Evolutionary conservation across 2,797 vertebrate species (phyloP), one percentile per base, ranked within the genome.

Genomic region (Trematomus bernacchii): DNA sequence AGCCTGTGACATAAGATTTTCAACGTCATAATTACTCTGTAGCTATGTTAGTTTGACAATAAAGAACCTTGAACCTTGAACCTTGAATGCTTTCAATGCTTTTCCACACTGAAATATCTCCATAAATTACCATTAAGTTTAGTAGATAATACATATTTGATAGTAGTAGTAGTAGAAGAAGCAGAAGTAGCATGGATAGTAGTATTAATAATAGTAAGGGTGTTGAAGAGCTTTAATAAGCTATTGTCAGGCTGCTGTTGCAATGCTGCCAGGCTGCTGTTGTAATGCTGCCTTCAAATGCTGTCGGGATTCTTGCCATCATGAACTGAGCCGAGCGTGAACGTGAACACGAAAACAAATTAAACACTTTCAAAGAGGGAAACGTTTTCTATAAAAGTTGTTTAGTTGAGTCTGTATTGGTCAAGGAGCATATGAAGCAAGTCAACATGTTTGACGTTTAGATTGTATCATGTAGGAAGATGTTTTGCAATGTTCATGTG

Each of bases 191-290:
- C 6, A 37, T 27, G 4, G 3, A n/a, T n/a, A n/a, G 33, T 9
- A 37, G 33, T 37, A 37, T 37, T 37, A 37, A 9, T 37, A 37
- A 37, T 37, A 37, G 33, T 37, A 37, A 37, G 33, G 33, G 33
- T 37, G 33, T 33, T 37, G 33, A 37, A 37, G 33, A 7, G 33
- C 33, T 37, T 37, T 37, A 37, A 37, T 37, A 37, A 27, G 27
- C 4, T 27, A 27, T 27, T 27, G 27, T 27, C 27, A 61, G 61
- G 70, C 77, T 76, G 61, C 79, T 84, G 50, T 43, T 70, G 52
- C 70, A 30, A 5, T 78, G 91, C 18, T 82, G 59, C 84, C 10
- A 58, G 61, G 70, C 79, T 73, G 61, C 79, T 83, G 50, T 46
- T 70, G 52, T 70, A 30, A 5, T 78, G 91, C 18, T 82, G 59